Percentiles rank a stretch among this genome's conserved stretches.
phyloP scores from a whole-genome alignment of 2,888 invertebrate species.

The Brenthis hecate region DNA sequence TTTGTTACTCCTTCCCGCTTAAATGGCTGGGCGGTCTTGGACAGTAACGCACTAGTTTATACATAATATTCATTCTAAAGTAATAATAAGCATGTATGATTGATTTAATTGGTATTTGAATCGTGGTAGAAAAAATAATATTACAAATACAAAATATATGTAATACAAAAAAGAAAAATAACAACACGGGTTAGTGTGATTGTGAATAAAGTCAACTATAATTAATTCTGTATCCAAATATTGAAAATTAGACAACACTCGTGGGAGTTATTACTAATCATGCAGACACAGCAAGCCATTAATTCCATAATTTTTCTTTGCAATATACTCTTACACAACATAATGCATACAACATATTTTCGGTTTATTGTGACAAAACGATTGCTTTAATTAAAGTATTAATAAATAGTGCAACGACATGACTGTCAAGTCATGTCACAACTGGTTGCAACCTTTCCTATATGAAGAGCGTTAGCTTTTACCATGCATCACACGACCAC shows the following conservation, averaged over 20 bases:
- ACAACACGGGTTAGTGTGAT: conserved; percentile 8
- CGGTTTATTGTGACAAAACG: not conserved
- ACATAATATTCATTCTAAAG: too few relatives aligned
- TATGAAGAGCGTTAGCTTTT: conserved; percentile 40
- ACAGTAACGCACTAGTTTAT: too few relatives aligned
- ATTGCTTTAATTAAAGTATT: not conserved
- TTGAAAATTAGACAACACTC: conserved; percentile 1
- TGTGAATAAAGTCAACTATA: not conserved
- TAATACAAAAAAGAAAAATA: not conserved
- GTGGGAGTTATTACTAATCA: conserved; percentile 16
- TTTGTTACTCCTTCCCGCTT: too few relatives aligned
- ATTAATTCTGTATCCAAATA: not conserved
- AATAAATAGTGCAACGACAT: conserved; percentile 8
- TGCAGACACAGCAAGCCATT: conserved; percentile 23
- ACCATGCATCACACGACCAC: conserved; percentile 66
- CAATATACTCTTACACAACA: too few relatives aligned
- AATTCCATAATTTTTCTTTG: not conserved
- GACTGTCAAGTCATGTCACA: not conserved
- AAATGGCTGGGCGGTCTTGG: too few relatives aligned
- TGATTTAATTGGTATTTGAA: too few relatives aligned
- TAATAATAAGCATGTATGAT: too few relatives aligned
- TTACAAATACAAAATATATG: not conserved
- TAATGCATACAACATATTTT: not conserved
- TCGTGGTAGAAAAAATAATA: too few relatives aligned
- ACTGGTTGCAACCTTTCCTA: not conserved